These are phyloP conservation scores for Protaetia brevitarsis DNA, from an alignment of 1,140 invertebrate species.

Conservation along the genomic window DNA sequence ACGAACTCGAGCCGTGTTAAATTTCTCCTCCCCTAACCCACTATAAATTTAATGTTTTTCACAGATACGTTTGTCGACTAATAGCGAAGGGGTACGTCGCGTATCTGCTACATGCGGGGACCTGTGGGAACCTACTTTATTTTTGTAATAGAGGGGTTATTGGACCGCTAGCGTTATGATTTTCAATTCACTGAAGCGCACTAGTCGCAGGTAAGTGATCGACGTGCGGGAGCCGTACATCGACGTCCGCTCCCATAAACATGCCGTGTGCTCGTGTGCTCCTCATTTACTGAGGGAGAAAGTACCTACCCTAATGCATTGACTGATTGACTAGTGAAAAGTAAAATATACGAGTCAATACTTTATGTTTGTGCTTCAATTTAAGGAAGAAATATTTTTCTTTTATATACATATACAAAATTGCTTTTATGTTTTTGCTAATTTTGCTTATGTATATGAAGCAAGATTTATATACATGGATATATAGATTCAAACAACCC, in stretches of 20 bases:
- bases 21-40: neutral
- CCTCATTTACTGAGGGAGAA: neutral
- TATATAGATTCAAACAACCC: too few relatives aligned
- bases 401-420: too few relatives aligned
- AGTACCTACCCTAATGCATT: neutral
- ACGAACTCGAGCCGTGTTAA: neutral
- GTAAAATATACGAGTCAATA: too few relatives aligned
- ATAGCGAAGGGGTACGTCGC: neutral
- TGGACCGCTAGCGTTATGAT: neutral
- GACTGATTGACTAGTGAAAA: neutral
- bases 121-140: neutral
- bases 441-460: too few relatives aligned
- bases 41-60: conserved; percentile 17
- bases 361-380: too few relatives aligned
- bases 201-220: neutral
- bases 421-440: too few relatives aligned
- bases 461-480: too few relatives aligned
- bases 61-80: neutral
- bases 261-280: neutral
- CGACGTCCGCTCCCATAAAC: neutral
- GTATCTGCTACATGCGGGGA: neutral
- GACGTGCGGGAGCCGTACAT: neutral
- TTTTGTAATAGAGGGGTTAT: neutral
- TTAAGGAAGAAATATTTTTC: too few relatives aligned
- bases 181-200: neutral